These are phyloP conservation scores for Aplysia californica DNA, from an alignment of 1,140 invertebrate species.

Conservation along the genomic window DNA sequence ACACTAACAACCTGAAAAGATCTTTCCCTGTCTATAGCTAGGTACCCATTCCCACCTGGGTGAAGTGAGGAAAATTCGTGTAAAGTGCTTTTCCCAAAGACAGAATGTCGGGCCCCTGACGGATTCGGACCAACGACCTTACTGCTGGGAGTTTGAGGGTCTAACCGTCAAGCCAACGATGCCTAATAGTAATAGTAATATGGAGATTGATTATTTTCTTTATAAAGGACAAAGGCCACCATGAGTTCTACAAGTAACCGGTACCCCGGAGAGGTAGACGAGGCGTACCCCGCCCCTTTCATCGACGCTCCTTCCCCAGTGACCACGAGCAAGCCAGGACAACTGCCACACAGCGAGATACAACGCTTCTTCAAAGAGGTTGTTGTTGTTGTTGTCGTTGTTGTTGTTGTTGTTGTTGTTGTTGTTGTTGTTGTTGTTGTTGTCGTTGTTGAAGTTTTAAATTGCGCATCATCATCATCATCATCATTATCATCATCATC, in stretches of 20 bases:
- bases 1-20: no score
- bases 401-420: not conserved
- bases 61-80: no score
- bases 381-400: not conserved
- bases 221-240: no score
- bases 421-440: not conserved
- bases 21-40: no score
- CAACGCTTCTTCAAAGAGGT: conserved; percentile 59
- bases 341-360: conserved; percentile 49
- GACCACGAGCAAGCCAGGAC: conserved; percentile 52
- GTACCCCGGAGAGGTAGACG: conserved; percentile 35
- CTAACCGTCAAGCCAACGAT: not conserved
- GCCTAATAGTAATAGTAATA: not conserved
- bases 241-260: no score
- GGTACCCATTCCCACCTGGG: no score
- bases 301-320: conserved; percentile 48
- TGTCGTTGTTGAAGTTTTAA: not conserved
- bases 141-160: not conserved
- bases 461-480: no score
- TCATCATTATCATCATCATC: no score
- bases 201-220: no score
- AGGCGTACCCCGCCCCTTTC: conserved; percentile 46
- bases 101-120: no score
- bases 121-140: no score
- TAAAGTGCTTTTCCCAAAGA: no score